Evolutionary conservation across 2,797 vertebrate genomes (phyloP).

Genomic region (Enteromius fasciolatus): DNA sequence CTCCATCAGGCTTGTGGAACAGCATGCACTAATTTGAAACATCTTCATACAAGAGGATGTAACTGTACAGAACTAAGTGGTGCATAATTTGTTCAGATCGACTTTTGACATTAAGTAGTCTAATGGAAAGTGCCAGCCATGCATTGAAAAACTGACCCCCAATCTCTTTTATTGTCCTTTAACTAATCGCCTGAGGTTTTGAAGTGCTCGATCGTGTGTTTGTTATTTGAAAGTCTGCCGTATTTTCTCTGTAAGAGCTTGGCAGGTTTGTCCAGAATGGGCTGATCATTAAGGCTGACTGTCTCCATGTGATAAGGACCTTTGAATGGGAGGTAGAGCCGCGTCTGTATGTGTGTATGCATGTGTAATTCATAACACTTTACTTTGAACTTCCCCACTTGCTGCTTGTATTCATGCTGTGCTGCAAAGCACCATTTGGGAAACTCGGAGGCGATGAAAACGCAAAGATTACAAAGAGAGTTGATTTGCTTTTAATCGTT

Average conservation of each 20-base stretch:
- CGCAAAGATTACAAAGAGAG: constrained; percentile 20
- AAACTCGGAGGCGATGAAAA: constrained; percentile 14
- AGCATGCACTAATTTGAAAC: not conserved
- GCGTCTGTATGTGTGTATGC: constrained; percentile 18
- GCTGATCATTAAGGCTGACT: constrained; percentile 49
- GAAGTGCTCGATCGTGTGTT: constrained; percentile 21
- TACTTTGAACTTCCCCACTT: constrained; percentile 43
- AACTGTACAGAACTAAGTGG: not conserved
- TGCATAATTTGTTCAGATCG: not conserved
- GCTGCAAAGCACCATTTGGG: constrained; percentile 5
- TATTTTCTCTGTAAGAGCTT: constrained; percentile 11
- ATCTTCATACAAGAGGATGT: not conserved
- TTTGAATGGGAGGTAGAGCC: constrained; percentile 43
- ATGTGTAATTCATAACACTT: constrained; percentile 29
- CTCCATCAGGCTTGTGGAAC: not conserved
- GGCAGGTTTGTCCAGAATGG: constrained; percentile 6
- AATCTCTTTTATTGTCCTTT: constrained; percentile 1
- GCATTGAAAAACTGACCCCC: not conserved
- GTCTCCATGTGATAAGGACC: constrained; percentile 54
- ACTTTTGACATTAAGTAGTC: constrained; percentile 16
- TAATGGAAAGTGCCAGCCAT: not conserved
- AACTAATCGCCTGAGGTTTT: not conserved
- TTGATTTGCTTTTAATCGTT: constrained; percentile 11
- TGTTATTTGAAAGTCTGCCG: constrained; percentile 27
- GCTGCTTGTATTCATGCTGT: constrained; percentile 29